phyloP scores from a whole-genome alignment of 1,140 invertebrate species.

The Periplaneta americana region DNA sequence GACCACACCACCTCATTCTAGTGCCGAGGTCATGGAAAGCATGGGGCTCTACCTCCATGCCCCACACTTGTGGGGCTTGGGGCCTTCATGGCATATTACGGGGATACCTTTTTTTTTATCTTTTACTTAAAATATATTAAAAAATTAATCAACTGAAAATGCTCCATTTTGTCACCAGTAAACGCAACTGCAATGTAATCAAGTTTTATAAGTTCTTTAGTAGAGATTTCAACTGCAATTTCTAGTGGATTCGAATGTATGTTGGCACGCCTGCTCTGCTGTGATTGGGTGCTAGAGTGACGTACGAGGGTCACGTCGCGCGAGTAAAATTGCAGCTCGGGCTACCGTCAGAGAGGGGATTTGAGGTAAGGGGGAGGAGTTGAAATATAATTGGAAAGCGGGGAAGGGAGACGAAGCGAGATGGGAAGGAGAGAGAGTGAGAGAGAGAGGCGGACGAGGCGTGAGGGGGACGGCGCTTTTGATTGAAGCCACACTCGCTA shows the following conservation, averaged over 20 bases:
- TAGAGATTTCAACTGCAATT: too few species aligned
- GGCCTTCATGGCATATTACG: too few species aligned
- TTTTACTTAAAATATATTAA: too few species aligned
- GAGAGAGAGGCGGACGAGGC: neutral
- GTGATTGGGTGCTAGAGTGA: conserved; percentile 12
- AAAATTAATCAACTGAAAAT: too few species aligned
- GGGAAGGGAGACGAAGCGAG: conserved; percentile 3
- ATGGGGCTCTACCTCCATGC: too few species aligned
- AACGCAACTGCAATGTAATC: too few species aligned
- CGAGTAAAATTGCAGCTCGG: neutral
- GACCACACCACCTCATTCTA: too few species aligned
- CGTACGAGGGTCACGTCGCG: neutral
- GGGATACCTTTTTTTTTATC: too few species aligned
- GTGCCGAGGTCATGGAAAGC: too few species aligned
- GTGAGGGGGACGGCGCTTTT: conserved; percentile 7
- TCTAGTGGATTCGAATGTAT: neutral
- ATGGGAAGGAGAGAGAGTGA: neutral
- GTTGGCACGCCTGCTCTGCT: neutral
- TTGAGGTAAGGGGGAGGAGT: conserved; percentile 2
- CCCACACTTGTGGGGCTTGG: too few species aligned
- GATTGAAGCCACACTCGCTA: conserved; percentile 19
- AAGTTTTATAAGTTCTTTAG: too few species aligned
- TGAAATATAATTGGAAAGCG: conserved; percentile 15
- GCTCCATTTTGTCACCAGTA: too few species aligned
- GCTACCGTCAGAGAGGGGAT: neutral